Conservation (phyloP, 1,140 invertebrate species). For the Cyclina sinensis region DNA sequence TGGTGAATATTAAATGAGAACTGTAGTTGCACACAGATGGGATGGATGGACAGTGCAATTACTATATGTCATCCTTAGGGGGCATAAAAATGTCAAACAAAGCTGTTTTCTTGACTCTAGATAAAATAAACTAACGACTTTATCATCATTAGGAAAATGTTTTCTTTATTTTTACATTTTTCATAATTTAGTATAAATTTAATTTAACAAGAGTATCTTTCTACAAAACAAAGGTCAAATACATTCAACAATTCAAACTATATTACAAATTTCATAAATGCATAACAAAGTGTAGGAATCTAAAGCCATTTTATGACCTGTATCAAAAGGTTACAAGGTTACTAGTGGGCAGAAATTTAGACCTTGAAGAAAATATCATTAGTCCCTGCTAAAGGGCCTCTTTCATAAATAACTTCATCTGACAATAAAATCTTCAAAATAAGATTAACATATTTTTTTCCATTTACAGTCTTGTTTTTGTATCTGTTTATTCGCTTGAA, state of each 20-base stretch:
- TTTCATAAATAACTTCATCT: not conserved
- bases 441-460: too few species aligned
- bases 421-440: too few species aligned
- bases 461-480: too few species aligned
- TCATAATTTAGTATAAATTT: slow-evolving; percentile 53
- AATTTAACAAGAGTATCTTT: slow-evolving; percentile 52
- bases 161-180: slow-evolving; percentile 55
- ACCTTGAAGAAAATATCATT: not conserved
- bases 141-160: slow-evolving; percentile 13
- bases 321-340: not conserved
- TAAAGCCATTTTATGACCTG: slow-evolving; percentile 13
- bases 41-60: too few species aligned
- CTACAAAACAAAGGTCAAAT: slow-evolving; percentile 37
- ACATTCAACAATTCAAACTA: slow-evolving; percentile 51
- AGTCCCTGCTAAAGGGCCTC: not conserved
- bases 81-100: too few species aligned
- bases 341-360: not conserved
- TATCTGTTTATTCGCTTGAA: too few species aligned
- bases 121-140: too few species aligned
- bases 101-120: too few species aligned
- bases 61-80: too few species aligned
- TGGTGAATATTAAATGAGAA: too few species aligned
- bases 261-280: slow-evolving; percentile 40
- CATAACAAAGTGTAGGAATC: slow-evolving; percentile 31
- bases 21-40: too few species aligned